These are phyloP conservation scores for Phenacoccus solenopsis DNA, from an alignment of 1,140 invertebrate genomes.

Conservation along the genomic window DNA sequence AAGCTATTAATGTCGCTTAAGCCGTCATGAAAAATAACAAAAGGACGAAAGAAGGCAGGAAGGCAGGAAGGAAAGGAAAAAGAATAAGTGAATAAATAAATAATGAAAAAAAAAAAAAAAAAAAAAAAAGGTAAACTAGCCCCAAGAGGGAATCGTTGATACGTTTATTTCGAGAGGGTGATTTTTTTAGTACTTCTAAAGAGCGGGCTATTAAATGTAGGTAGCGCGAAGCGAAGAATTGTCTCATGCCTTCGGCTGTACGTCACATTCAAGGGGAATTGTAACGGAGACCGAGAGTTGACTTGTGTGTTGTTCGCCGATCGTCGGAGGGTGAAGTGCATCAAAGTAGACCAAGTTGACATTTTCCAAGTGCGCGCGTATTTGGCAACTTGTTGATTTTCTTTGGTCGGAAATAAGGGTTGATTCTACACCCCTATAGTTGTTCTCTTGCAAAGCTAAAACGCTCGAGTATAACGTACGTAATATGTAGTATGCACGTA, in stretches of 20 bases:
- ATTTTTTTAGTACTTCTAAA: not conserved
- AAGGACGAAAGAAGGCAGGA: too few relatives aligned
- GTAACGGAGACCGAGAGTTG: not conserved
- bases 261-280: too few relatives aligned
- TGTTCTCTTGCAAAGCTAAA: too few relatives aligned
- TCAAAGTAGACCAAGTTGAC: not conserved
- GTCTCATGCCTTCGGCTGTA: not conserved
- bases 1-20: not conserved
- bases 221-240: not conserved
- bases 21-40: not conserved
- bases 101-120: not conserved
- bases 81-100: too few relatives aligned
- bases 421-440: not conserved
- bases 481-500: too few relatives aligned
- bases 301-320: not conserved
- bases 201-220: too few relatives aligned
- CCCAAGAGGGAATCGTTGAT: not conserved
- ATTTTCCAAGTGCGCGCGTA: not conserved
- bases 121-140: not conserved
- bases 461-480: too few relatives aligned
- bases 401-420: not conserved
- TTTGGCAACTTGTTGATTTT: not conserved
- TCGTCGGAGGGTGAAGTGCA: not conserved
- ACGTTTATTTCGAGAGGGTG: not conserved
- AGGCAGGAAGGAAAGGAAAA: not conserved